Evolutionary conservation across 2,888 invertebrate species (phyloP), one percentile per base, ranked within the genome.

Genomic region (Agapetus fuscipes): DNA sequence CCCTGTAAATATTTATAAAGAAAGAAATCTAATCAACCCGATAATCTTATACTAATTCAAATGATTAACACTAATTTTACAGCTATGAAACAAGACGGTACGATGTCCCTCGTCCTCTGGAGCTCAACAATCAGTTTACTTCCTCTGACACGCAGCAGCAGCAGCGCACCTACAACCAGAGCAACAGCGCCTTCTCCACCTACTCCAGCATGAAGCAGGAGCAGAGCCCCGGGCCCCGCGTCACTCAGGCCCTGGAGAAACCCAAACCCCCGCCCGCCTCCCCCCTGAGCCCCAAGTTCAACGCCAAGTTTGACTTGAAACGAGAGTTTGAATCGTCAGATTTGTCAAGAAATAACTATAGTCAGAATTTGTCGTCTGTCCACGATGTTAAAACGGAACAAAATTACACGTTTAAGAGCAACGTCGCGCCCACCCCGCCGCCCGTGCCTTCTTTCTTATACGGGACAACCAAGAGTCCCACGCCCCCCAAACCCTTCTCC

Each of bases 81-180:
- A 73, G 72, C 51, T 72, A 73, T 57, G 74, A 74, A 54, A 72
- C 71, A 2, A 61, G 70, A 25, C 58, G 66, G 34, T 73, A 71
- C 57, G 74, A 74, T 53, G 66, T 71, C 3, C 68, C 69, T 48
- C 62, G 67, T 13, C 46, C 50, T 15, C 64, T 27, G 59, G 59
- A 34, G 39, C 52, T 11, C 52, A 53, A 16, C 53, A 41, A 39
- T n/a, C 62, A 65, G 34, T 54, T 57, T 20, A 38, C 35, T 33
- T 31, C 37, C 30, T 58, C 59, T 45, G 57, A 53, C 41, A 54
- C 43, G 33, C 59, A 57, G 40, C 56, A 62, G 28, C 65, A 67
- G 10, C 60, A 63, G 14, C 62, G 59, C 26, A 61, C 52, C 44
- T 61, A 57, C 0, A 63, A 64, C 48, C 66, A 67, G 25, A 57